phyloP scores from a whole-genome alignment of 2,797 vertebrate genomes.

The Otolemur crassicaudatus region DNA sequence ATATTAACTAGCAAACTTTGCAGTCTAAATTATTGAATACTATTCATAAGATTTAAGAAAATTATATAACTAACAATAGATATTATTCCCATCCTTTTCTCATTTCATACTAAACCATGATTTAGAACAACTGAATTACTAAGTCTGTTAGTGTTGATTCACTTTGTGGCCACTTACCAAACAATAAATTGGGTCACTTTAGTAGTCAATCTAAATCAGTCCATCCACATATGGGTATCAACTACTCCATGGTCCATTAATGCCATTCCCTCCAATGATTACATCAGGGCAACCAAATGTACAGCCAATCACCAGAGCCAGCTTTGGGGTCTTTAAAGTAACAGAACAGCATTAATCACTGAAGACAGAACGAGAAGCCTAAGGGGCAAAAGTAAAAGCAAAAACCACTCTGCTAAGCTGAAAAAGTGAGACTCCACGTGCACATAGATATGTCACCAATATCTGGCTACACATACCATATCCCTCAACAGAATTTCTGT shows the following conservation, averaged over 20 bases:
- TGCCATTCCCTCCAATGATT: background rate
- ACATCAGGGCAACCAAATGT: background rate
- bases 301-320: background rate
- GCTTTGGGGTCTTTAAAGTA: background rate
- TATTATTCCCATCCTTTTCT: background rate
- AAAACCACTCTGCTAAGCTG: background rate
- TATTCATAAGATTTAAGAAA: constrained; percentile 25
- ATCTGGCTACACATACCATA: background rate
- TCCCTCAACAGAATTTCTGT: background rate
- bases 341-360: background rate
- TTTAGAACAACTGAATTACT: constrained; percentile 24
- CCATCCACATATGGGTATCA: background rate
- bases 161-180: constrained; percentile 10
- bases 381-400: constrained; percentile 2
- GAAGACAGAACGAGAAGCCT: background rate
- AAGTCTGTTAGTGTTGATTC: background rate
- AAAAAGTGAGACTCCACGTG: background rate
- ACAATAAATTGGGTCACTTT: background rate
- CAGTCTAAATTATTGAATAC: constrained; percentile 46
- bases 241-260: background rate
- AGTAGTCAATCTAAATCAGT: background rate
- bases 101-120: background rate
- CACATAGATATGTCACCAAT: no score
- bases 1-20: constrained; percentile 50
- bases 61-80: background rate